Evolutionary conservation across 1,140 invertebrate species (phyloP).

Genomic region (Anastrepha ludens): DNA sequence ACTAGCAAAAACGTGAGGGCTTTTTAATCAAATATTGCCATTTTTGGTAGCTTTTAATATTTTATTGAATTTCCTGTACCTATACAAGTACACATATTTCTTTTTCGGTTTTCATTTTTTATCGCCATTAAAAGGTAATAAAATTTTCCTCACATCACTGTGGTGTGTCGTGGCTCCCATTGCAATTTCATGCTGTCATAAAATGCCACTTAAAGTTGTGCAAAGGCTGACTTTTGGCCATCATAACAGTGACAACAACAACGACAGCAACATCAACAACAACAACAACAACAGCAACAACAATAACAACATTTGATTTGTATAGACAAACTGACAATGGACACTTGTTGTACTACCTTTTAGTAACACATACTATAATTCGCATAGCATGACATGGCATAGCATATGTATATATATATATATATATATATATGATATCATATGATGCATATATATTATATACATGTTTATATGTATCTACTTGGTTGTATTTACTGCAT

Average conservation of each 20-base stretch:
- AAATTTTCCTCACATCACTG: not conserved
- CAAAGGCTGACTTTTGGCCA: slow-evolving; percentile 22
- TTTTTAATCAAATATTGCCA: not conserved
- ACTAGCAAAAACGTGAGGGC: not conserved
- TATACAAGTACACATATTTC: not conserved
- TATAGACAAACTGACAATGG: not conserved
- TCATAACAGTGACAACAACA: not conserved
- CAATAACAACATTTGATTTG: not conserved
- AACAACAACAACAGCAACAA: not conserved
- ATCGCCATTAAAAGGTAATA: not conserved
- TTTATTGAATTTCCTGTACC: not conserved
- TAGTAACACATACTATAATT: slow-evolving; percentile 8
- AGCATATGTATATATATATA: not conserved
- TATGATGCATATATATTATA: too few relatives aligned
- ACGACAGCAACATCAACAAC: too few relatives aligned
- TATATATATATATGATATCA: too few relatives aligned
- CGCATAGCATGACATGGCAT: not conserved
- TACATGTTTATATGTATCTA: too few relatives aligned
- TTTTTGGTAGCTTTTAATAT: not conserved
- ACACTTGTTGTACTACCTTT: not conserved
- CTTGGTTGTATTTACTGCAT: too few relatives aligned
- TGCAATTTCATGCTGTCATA: slow-evolving; percentile 30
- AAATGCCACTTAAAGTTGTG: not conserved
- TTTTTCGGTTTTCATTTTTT: not conserved
- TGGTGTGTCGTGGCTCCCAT: not conserved